phyloP scores from a whole-genome alignment of 2,113 vertebrate genomes.

The Hirundichthys speculiger region DNA sequence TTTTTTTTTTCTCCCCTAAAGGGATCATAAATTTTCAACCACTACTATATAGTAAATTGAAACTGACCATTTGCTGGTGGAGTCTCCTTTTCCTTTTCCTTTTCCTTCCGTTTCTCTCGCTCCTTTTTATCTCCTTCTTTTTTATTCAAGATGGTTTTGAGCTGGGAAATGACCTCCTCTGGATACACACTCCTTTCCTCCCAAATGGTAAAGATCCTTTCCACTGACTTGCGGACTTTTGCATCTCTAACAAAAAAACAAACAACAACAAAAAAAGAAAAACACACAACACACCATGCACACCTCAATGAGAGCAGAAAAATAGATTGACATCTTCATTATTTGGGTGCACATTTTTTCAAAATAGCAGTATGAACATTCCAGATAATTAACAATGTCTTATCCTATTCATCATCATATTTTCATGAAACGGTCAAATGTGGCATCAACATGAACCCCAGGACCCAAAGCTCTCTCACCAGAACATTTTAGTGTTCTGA shows the following conservation, averaged over 20 bases:
- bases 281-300: neutral
- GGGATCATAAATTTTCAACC: too few species aligned
- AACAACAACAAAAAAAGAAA: too few species aligned
- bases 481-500: too few species aligned
- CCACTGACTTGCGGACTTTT: constrained; percentile 92
- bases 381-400: too few species aligned
- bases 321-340: too few species aligned
- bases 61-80: constrained; percentile 65
- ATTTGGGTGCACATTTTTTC: too few species aligned
- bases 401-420: too few species aligned
- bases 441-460: too few species aligned
- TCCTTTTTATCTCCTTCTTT: constrained; percentile 74
- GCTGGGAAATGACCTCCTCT: constrained; percentile 88
- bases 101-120: constrained; percentile 47
- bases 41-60: neutral
- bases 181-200: constrained; percentile 96
- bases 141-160: constrained; percentile 83
- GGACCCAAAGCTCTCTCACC: too few species aligned
- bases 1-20: too few species aligned
- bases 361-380: too few species aligned
- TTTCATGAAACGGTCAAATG: too few species aligned
- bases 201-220: constrained; percentile 97
- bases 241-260: constrained; percentile 84
- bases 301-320: neutral
- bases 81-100: constrained; percentile 50